Percentiles rank a stretch among this genome's conserved stretches.
Conservation (phyloP, 2,888 invertebrate species). For the Spilosoma lubricipeda region DNA sequence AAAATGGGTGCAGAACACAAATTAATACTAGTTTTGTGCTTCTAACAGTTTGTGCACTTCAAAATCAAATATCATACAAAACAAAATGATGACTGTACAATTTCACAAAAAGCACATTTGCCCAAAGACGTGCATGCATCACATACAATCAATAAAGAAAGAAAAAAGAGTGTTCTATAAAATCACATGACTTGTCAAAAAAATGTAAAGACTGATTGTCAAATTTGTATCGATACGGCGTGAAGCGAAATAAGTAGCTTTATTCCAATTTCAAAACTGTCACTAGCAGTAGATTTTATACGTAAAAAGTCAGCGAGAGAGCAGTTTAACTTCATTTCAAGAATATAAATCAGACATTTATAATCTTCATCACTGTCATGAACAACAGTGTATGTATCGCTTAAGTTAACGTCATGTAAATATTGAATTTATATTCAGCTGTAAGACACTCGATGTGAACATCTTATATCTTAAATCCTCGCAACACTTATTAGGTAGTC, state of each 20-base stretch:
- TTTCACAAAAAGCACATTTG: not conserved
- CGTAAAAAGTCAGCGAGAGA: constrained; percentile 35
- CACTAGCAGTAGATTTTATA: constrained; percentile 45
- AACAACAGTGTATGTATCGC: not conserved
- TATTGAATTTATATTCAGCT: not conserved
- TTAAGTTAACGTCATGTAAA: not conserved
- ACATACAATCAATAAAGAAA: not conserved
- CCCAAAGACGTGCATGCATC: not conserved
- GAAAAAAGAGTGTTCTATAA: not conserved
- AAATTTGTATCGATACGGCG: constrained; percentile 29
- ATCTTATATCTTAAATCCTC: not conserved
- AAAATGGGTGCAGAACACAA: not conserved
- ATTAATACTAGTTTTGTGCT: not conserved
- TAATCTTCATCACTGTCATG: not conserved
- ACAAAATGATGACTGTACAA: not conserved
- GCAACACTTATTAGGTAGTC: not conserved
- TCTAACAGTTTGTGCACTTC: not conserved
- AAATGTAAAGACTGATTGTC: constrained; percentile 15
- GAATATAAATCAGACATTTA: not conserved
- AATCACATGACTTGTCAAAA: constrained; percentile 6
- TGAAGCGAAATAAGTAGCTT: constrained; percentile 39
- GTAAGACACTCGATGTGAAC: not conserved
- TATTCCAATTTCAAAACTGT: constrained; percentile 51
- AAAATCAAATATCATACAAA: not conserved
- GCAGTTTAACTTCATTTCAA: constrained; percentile 22